Conservation (phyloP, 2,797 vertebrate genomes). For the Mormyrus hasselquistii region DNA sequence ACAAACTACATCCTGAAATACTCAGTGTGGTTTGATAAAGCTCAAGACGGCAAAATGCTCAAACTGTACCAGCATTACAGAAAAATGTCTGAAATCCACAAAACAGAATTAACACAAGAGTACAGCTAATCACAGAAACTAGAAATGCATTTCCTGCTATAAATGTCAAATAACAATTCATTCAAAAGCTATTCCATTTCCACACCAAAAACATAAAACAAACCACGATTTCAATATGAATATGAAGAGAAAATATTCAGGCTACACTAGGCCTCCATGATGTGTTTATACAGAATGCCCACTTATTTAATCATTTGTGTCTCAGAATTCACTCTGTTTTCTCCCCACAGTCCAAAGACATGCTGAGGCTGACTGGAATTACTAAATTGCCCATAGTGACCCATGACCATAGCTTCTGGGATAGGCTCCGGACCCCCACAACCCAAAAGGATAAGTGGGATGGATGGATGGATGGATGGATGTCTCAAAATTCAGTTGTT, state of each 20-base stretch:
- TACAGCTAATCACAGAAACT: background rate
- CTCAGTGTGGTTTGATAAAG: background rate
- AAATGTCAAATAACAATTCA: background rate
- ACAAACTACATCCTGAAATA: background rate
- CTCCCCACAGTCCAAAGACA: no score
- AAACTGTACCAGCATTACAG: background rate
- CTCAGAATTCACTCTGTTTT: background rate
- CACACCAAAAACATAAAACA: background rate
- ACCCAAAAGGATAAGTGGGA: no score
- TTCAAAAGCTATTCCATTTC: background rate
- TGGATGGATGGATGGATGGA: no score
- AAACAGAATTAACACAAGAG: background rate
- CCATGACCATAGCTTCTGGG: no score
- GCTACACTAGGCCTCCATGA: background rate
- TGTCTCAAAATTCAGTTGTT: background rate
- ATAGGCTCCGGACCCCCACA: no score
- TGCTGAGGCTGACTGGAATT: no score
- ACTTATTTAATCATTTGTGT: background rate
- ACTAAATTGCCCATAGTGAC: no score
- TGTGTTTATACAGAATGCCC: background rate
- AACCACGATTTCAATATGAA: background rate
- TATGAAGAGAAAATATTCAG: background rate
- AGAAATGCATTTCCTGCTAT: background rate
- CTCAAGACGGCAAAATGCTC: background rate
- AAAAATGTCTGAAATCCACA: background rate